These are phyloP conservation scores for Triplophysa bombifrons DNA, from an alignment of 2,797 vertebrate genomes.

Conservation along the genomic window DNA sequence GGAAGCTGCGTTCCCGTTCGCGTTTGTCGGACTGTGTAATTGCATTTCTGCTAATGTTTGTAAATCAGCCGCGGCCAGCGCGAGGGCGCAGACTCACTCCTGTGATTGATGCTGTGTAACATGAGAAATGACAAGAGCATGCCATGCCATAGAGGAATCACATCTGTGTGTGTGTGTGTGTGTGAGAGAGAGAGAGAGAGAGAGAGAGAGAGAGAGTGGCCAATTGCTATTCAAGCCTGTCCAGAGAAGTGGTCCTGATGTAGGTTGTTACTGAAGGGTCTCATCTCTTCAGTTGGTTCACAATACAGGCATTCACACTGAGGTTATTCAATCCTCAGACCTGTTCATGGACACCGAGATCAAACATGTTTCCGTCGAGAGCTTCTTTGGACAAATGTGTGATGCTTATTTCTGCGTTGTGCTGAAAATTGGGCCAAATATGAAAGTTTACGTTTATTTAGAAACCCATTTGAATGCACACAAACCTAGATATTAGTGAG, in stretches of 20 bases:
- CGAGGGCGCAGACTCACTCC: conserved; percentile 81
- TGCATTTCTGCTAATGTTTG: conserved; percentile 92
- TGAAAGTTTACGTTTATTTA: neutral
- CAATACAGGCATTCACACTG: conserved; percentile 44
- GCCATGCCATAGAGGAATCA: conserved; percentile 74
- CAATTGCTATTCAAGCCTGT: conserved; percentile 75
- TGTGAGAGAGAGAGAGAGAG: conserved; percentile 14
- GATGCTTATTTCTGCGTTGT: conserved; percentile 11
- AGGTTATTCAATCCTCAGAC: conserved; percentile 46
- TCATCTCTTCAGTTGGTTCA: conserved; percentile 59
- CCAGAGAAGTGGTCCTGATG: conserved; percentile 65
- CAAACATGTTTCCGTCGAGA: conserved; percentile 21
- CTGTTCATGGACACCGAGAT: conserved; percentile 31
- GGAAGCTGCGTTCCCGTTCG: conserved; percentile 70
- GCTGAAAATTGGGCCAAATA: neutral
- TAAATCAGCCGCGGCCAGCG: conserved; percentile 86
- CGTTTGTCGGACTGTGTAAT: conserved; percentile 81
- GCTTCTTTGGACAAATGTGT: neutral
- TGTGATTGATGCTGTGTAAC: conserved; percentile 90
- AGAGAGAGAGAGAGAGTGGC: conserved; percentile 28
- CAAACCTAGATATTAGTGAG: conserved; percentile 7
- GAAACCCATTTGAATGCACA: conserved; percentile 9
- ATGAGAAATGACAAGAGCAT: conserved; percentile 86
- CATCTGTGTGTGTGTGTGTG: conserved; percentile 65
- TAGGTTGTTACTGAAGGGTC: conserved; percentile 64